Evolutionary conservation across 2,113 vertebrate genomes (phyloP).

Genomic region (Bucco capensis): DNA sequence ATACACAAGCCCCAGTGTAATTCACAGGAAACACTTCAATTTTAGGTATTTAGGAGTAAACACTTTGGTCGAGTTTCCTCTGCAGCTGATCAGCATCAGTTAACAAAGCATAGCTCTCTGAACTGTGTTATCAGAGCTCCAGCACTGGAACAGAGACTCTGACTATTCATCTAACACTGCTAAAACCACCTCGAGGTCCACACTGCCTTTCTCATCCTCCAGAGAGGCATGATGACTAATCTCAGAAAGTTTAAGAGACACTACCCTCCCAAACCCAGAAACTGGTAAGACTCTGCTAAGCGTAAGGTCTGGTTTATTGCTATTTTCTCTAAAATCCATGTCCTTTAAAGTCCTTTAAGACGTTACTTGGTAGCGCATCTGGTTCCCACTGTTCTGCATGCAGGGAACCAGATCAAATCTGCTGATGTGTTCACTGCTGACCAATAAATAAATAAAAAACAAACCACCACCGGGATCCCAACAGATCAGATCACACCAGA

Average conservation of each 20-base stretch:
- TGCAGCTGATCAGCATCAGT: neutral
- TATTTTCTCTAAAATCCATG: neutral
- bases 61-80: neutral
- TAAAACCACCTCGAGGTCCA: rapidly evolving
- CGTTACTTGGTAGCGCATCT: neutral
- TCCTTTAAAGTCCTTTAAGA: neutral
- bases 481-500: neutral
- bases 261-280: neutral
- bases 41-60: neutral
- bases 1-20: neutral
- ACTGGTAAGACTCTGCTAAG: neutral
- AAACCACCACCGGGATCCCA: neutral
- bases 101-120: neutral
- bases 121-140: neutral
- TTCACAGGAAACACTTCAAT: too few species aligned
- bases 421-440: rapidly evolving
- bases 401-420: neutral
- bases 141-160: neutral
- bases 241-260: neutral
- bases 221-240: neutral
- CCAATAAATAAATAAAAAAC: too few species aligned
- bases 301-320: neutral
- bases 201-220: neutral
- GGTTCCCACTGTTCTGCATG: too few species aligned
- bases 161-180: neutral